Percentiles rank a stretch among this genome's conserved stretches.
Evolutionary conservation across 2,797 vertebrate species (phyloP).

Genomic region (Rhabdophis nuchalis): DNA sequence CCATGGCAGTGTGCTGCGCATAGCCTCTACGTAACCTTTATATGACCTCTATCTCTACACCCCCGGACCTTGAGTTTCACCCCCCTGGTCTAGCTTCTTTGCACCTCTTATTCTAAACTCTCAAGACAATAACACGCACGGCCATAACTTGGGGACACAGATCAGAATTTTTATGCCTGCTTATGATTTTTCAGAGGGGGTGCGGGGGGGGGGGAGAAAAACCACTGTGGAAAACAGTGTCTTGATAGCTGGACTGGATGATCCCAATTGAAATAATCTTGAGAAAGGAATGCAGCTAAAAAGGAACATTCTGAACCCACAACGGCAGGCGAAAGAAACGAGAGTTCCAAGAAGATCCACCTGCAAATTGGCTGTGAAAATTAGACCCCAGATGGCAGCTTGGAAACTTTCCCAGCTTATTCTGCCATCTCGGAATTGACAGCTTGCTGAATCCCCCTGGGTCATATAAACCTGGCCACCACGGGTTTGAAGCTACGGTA

Average conservation of each 20-base stretch:
- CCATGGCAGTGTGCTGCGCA: no score
- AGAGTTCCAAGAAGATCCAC: neutral
- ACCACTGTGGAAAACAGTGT: neutral
- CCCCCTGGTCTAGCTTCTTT: neutral
- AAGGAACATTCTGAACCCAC: neutral
- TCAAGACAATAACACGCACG: neutral
- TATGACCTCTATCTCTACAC: no score
- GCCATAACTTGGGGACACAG: neutral
- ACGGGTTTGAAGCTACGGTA: neutral
- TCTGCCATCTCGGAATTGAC: neutral
- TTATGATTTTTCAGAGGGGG: neutral
- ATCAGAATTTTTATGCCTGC: neutral
- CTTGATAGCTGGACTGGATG: neutral
- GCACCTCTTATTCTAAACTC: neutral
- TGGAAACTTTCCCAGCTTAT: neutral
- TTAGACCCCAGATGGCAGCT: neutral
- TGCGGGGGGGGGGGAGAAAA: rapidly evolving
- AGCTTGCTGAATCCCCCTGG: neutral
- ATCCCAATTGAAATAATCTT: neutral
- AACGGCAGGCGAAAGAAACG: neutral
- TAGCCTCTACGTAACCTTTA: no score
- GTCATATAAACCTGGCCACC: neutral
- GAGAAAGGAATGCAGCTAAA: neutral
- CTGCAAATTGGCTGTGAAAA: neutral
- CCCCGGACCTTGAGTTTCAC: no score